These are phyloP conservation scores for Chalcosyrphus nemorum DNA, from an alignment of 2,888 invertebrate genomes.

Conservation along the genomic window DNA sequence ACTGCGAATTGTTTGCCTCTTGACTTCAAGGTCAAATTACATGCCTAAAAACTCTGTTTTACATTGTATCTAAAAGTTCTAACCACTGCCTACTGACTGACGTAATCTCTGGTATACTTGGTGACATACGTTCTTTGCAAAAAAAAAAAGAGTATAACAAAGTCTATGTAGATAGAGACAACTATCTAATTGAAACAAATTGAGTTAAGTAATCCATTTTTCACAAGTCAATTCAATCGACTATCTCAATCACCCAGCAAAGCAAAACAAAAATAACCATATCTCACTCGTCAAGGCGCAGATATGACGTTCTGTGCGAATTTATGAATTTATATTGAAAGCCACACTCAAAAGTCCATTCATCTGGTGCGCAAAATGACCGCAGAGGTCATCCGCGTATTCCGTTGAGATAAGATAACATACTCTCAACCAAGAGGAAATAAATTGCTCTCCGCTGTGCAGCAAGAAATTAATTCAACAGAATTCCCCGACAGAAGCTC, in stretches of 20 bases:
- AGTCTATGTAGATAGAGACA: too few relatives aligned
- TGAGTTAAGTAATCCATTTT: constrained; percentile 9
- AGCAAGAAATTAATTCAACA: not conserved
- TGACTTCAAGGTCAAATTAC: too few relatives aligned
- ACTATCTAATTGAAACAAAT: constrained; percentile 12
- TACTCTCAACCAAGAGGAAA: not conserved
- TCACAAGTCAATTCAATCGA: constrained; percentile 14
- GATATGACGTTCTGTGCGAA: not conserved
- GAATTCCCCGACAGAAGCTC: not conserved
- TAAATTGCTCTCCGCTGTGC: constrained; percentile 12
- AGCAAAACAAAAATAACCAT: not conserved
- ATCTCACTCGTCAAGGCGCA: not conserved
- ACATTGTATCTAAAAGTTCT: too few relatives aligned
- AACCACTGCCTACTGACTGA: too few relatives aligned
- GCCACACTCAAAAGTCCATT: constrained; percentile 27
- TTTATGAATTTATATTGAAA: not conserved
- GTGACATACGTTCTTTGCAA: too few relatives aligned
- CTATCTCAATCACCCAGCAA: too few relatives aligned
- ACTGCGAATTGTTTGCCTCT: too few relatives aligned
- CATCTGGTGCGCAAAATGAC: constrained; percentile 45
- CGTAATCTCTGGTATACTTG: too few relatives aligned
- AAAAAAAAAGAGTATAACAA: too few relatives aligned
- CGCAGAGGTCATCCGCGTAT: constrained; percentile 58
- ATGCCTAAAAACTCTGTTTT: too few relatives aligned
- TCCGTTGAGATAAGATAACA: constrained; percentile 49